A percentile compares a stretch with the other conserved stretches of the same genome.
Evolutionary conservation across 1,140 invertebrate species (phyloP).

Genomic region (Sitodiplosis mosellana): DNA sequence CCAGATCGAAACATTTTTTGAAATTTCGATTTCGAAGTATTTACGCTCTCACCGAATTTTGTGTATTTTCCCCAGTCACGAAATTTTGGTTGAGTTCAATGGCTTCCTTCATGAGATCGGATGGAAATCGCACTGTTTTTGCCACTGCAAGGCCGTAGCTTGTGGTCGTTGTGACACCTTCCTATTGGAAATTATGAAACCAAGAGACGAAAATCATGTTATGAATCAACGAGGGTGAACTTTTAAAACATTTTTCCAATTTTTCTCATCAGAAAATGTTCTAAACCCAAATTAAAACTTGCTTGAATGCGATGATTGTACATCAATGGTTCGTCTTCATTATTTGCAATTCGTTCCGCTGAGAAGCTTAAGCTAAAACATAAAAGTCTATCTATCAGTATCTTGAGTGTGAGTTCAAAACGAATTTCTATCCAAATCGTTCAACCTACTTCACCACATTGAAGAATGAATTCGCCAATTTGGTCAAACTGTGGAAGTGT

Average conservation of each 20-base stretch:
- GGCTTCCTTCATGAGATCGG: background rate
- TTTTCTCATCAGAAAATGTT: background rate
- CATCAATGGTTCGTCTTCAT: background rate
- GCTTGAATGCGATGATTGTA: background rate
- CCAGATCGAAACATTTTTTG: no score
- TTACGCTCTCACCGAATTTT: no score
- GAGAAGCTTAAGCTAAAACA: background rate
- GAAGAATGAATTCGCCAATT: constrained; percentile 49
- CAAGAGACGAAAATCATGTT: no score
- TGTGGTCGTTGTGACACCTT: background rate
- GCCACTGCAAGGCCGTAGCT: background rate
- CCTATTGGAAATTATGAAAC: background rate
- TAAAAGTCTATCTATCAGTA: no score
- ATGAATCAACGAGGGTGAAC: no score
- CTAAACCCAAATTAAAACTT: background rate
- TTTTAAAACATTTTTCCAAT: no score
- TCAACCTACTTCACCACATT: constrained; percentile 59
- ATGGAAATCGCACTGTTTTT: background rate
- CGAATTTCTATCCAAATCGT: background rate
- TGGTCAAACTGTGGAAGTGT: constrained; percentile 58
- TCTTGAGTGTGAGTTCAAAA: no score
- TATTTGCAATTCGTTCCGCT: background rate
- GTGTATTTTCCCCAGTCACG: no score
- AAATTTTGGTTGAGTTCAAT: background rate
- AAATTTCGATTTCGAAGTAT: no score